Percentiles rank a stretch among this genome's conserved stretches.
phyloP scores from a whole-genome alignment of 2,888 invertebrate species.

The Tipula lateralis region DNA sequence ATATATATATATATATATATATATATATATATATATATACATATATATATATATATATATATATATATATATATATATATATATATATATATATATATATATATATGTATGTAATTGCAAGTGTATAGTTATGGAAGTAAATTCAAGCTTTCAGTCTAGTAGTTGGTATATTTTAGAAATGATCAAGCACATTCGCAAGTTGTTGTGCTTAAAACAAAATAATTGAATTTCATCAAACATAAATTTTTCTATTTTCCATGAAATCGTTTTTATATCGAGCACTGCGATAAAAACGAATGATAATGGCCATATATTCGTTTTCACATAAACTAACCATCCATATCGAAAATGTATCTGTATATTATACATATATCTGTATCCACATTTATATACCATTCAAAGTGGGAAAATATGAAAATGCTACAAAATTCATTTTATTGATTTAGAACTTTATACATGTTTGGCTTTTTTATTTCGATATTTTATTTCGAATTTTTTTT shows the following conservation, averaged over 20 bases:
- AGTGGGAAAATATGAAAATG: neutral
- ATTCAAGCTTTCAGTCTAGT: too few relatives aligned
- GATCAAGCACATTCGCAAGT: too few relatives aligned
- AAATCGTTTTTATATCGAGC: neutral
- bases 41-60: too few relatives aligned
- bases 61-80: too few relatives aligned
- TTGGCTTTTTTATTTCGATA: neutral
- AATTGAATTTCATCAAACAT: neutral
- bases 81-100: too few relatives aligned
- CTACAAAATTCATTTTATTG: neutral
- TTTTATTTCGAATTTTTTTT: neutral
- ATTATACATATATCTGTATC: neutral
- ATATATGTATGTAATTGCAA: too few relatives aligned
- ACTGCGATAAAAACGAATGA: neutral
- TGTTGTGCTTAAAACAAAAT: neutral
- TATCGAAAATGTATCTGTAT: neutral
- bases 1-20: too few relatives aligned
- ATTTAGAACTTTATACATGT: neutral
- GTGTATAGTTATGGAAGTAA: too few relatives aligned
- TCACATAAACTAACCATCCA: neutral
- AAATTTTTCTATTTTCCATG: neutral
- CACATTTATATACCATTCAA: neutral
- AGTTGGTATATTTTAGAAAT: too few relatives aligned
- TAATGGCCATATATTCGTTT: neutral
- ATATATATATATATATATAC: too few relatives aligned